Base-by-base conservation (phyloP, 2,888 invertebrate genomes). In the Steinernema hermaphroditum region DNA sequence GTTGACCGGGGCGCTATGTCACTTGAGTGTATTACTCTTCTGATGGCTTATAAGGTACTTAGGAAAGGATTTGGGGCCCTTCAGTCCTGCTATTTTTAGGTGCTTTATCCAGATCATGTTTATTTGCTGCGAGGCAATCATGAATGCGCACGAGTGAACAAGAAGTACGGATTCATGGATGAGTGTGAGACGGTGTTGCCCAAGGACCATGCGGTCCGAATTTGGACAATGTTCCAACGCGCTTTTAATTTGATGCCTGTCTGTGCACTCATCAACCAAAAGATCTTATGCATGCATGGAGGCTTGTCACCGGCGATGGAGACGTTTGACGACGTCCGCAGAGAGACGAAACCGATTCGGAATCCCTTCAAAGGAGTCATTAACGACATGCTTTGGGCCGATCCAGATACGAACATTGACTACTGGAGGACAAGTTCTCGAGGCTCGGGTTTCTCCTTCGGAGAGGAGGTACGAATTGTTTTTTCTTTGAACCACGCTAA, bases 341-440 rank as follows among this genome's bases (percentile, higher is more conserved):
- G 19, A 16, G 32, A 73, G 49, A 50, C 68, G 68, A 74, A 77
- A 44, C 77, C 76, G 1, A 50, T 75, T 41, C 49, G 57, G 27
- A 77, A 77, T 44, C 76, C 74, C 4, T 72, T 54, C 24, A 76
- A 72, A 19, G 82, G 82, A 22, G 72, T 81, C 34, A 74, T 81
- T 54, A 82, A 82, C 73, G 82, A 82, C 72, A 78, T 82, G 77
- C 76, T 82, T 8, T 82, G 82, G 82, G 77, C 78, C 12, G 79
- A 79, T 44, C 79, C 79, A 12, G 79, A 79, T 69, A 68, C 71
- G 24, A 70, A 75, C 9, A 77, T 81, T 16, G 71, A 71, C 49
- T 80, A 80, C 44, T 82, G 79, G 78, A 71, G 77, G 22, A 75
- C 73, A 14, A 80, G 80, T 57, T 57, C 73, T 0, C 77, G 82